Evolutionary conservation across 2,888 invertebrate species (phyloP).

Genomic region (Conus canariensis): DNA sequence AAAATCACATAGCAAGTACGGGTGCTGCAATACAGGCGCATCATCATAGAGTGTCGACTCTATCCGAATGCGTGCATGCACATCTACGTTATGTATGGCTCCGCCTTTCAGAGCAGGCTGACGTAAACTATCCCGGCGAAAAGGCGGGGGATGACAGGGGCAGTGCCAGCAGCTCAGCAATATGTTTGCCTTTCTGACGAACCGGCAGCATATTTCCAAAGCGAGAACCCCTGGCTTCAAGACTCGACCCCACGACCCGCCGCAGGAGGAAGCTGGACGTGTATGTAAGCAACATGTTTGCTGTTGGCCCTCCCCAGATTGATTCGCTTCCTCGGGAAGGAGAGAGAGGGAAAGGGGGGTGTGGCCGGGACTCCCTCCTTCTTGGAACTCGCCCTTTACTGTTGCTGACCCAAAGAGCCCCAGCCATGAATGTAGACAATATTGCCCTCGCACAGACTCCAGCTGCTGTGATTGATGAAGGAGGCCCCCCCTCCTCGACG

Average conservation of each 20-base stretch:
- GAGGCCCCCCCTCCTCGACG: not conserved
- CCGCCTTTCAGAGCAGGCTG: not conserved
- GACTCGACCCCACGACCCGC: not conserved
- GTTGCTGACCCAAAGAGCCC: not conserved
- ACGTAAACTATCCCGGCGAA: not conserved
- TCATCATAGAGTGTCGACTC: too few species aligned
- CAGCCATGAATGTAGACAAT: not conserved
- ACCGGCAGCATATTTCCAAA: slow-evolving; percentile 14
- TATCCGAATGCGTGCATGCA: too few species aligned
- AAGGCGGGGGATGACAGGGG: not conserved
- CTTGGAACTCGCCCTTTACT: not conserved
- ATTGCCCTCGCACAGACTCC: not conserved
- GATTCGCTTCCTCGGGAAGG: not conserved
- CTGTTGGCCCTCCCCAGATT: not conserved
- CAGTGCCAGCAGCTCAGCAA: not conserved
- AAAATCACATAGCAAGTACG: too few species aligned
- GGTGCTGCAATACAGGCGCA: too few species aligned
- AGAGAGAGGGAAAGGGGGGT: too few species aligned
- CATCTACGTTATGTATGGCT: not conserved
- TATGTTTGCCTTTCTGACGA: slow-evolving; percentile 24
- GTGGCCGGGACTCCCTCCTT: too few species aligned
- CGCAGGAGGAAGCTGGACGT: not conserved
- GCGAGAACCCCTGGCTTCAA: not conserved
- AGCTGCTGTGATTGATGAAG: slow-evolving; percentile 9
- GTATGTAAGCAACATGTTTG: not conserved